Percentiles rank a stretch among this genome's conserved stretches.
These are phyloP conservation scores for cattle (Bos taurus) DNA, from an alignment of 2,113 vertebrate genomes.

Conservation along the genomic window DNA sequence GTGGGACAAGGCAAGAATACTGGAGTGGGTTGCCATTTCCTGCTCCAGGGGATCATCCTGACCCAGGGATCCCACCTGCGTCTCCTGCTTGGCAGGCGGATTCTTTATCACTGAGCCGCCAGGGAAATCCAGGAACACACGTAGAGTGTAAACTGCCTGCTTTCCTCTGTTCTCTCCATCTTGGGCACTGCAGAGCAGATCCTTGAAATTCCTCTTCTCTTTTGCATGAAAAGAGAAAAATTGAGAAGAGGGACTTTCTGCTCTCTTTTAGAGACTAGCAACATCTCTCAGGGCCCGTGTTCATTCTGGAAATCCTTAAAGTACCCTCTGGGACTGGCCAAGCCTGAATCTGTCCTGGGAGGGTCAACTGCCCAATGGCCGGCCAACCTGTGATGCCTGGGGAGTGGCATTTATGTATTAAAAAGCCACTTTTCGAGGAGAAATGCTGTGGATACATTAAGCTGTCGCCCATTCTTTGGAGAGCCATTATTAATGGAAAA, in stretches of 20 bases:
- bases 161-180: background rate
- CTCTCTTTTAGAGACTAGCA: background rate
- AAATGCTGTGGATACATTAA: slow-evolving; percentile 69
- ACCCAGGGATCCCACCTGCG: rapidly evolving
- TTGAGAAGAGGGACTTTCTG: background rate
- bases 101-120: background rate
- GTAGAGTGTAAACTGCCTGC: background rate
- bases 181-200: background rate
- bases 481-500: slow-evolving; percentile 77
- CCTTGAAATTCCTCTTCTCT: background rate
- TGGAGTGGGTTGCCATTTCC: background rate
- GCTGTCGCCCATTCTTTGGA: slow-evolving; percentile 69
- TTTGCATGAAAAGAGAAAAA: background rate
- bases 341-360: background rate
- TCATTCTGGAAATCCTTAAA: background rate
- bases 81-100: background rate
- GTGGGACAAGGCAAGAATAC: background rate
- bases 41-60: background rate
- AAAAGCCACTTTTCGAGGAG: slow-evolving; percentile 67
- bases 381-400: rapidly evolving
- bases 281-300: background rate
- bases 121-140: background rate
- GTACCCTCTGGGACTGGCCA: background rate
- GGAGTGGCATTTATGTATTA: slow-evolving; percentile 7
- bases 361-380: background rate